Percentiles rank a stretch among this genome's conserved stretches.
Evolutionary conservation across 2,888 invertebrate species (phyloP).

Genomic region (Drosophila anceps): DNA sequence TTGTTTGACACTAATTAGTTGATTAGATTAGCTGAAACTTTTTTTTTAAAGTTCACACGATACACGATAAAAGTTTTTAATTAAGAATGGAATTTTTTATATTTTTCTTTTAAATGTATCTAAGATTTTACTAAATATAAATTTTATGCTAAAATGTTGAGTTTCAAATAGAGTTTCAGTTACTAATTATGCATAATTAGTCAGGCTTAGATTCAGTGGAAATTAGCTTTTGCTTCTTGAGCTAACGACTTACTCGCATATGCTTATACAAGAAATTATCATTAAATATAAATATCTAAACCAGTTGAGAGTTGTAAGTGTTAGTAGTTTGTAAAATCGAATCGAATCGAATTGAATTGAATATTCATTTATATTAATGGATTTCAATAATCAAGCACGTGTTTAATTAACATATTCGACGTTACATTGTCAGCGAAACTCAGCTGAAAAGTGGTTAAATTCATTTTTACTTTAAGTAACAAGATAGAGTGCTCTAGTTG

Average conservation of each 20-base stretch:
- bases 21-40: conserved; percentile 9
- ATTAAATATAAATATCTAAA: not conserved
- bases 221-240: not conserved
- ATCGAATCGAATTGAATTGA: not conserved
- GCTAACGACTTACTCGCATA: not conserved
- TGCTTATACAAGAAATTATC: not conserved
- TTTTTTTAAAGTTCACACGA: not conserved
- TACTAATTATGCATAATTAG: not conserved
- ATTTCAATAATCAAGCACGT: not conserved
- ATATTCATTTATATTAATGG: not conserved
- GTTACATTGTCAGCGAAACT: not conserved
- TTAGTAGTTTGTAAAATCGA: not conserved
- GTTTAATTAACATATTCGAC: not conserved
- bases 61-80: too few species aligned
- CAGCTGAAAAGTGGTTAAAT: not conserved
- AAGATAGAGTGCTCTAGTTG: not conserved
- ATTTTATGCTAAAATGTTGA: too few species aligned
- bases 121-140: not conserved
- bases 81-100: not conserved
- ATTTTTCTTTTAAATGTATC: not conserved
- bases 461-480: not conserved
- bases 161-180: too few species aligned
- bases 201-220: not conserved
- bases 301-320: not conserved
- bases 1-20: conserved; percentile 6